Evolutionary conservation across 2,113 vertebrate species (phyloP), one percentile per base, ranked within the genome.

Genomic region (Thunnus maccoyii): DNA sequence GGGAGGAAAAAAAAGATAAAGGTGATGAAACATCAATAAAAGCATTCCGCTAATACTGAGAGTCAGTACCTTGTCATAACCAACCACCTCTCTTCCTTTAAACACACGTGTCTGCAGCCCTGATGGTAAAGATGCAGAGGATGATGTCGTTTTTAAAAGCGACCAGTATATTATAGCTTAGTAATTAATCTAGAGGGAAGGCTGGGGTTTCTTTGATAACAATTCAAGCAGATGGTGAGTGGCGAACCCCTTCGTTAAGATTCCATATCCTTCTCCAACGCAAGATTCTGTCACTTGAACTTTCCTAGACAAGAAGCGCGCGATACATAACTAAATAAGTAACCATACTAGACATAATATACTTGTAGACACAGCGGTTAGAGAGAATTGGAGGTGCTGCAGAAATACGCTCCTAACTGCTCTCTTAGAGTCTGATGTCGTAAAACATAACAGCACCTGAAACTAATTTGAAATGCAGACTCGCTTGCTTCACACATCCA

Each of bases 181-280:
- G 68, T 93, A 90, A 91, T 93, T 89, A 88, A 93, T 91, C 85
- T 54, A 18, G 55, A 83, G 74, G 80, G 80, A 83, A 68, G 15
- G 67, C 70, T 22, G 54, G 22, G 27, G 46, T 65, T 70, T 80
- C 83, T 93, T 85, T 93, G 89, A 94, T 92, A 87, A 83, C 57
- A 86, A 72, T 76, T 63, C 30, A 27, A 82, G 77, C 93, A 94
- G 90, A 90, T 88, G 67, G 91, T 80, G 79, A 91, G 76, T 70
- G 78, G 83, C 88, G 80, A 80, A 72, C 58, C 60, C 63, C 50
- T 86, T 92, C 86, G 84, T 91, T 91, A 86, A 86, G 67, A 86
- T 83, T 91, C 87, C 44, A 69, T 61, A 68, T 73, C 78, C 61
- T 70, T 46, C 84, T 46, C 27, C 55, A 15, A 71, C 32, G 5